Evolutionary conservation across 37 sponge, comb jelly and placozoan genomes (phyloP), one percentile per base, ranked within the genome.

Genomic region (Crambe crambe): DNA sequence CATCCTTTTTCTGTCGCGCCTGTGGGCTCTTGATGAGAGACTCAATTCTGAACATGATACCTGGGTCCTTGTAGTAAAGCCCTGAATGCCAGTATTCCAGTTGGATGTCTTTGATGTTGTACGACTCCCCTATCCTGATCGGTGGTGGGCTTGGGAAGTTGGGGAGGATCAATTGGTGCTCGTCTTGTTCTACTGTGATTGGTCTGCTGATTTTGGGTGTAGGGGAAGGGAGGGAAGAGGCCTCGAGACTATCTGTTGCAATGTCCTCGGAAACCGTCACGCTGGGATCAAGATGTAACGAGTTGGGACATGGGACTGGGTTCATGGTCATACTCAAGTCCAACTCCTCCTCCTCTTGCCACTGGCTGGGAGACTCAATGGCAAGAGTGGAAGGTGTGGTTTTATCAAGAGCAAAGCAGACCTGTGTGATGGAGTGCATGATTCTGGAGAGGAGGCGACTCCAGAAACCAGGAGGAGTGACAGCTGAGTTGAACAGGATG

Each of bases 391-490:
- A 5, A 26, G 76, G 56, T 47, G 66, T 25, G 37, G 54, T 34
- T 32, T 77, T 77, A 38, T 83, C 78, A 10, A 89, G 75, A 67
- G 75, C 75, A 31, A 59, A 44, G 20, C 74, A 31, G 2, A 89
- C 44, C 44, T 74, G 47, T 61, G 68, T 42, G 2, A 92, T 65
- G 18, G 85, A 78, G 81, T 87, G 86, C 82, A 96, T 85, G 27
- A 93, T 64, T 1, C 93, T 82, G 0, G 96, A 89, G 12, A 96
- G 74, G 29, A 96, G 85, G 21, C 96, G 74, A 76, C 91, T 90
- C 96, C 96, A 96, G 75, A 93, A 93, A 23, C 96, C 93, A 0
- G 96, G 96, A 30, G 87, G 56, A 0, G 30, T 60, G 42, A 58
- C 65, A 15, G 6, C 10, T 3, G 18, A 37, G 6, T n/a, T 66